Base-by-base conservation (phyloP, 2,888 invertebrate genomes). In the Dioctria linearis region DNA sequence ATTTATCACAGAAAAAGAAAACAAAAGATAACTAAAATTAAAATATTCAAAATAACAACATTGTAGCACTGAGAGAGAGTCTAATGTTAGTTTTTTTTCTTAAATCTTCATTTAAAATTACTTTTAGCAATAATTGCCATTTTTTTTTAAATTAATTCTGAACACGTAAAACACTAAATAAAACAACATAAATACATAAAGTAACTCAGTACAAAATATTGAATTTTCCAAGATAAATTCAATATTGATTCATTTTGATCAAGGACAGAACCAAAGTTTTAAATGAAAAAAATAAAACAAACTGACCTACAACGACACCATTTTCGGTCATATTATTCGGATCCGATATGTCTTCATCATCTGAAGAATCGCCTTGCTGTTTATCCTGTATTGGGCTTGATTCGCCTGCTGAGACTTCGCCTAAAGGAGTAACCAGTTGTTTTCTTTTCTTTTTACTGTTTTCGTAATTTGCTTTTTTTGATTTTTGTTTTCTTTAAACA, bases 341-440 rank as follows among this genome's bases (percentile, higher is more conserved):
- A 85, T 88, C 88, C 83, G 86, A 85, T 83, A 86, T 87, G 84
- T 85, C 85, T 84, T 86, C 87, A 83, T 86, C 84, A 83, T 85
- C 85, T 65, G 85, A 84, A 79, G 83, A 82, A 84, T 86, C 83
- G 83, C 87, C 88, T 78, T 81, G 82, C 85, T 86, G 87, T 86
- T 88, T 89, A 84, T 87, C 86, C 85, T 87, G 86, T 82, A 87
- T 86, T 84, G 89, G 89, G 86, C 89, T 89, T 85, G 88, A 86
- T 83, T 88, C 88, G 85, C 88, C 87, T 83, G 88, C 87, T 84
- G 89, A 89, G 84, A 89, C 89, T 86, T 89, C 89, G 88, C 89
- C 89, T 89, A 86, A 71, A 83, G 82, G 80, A 82, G 82, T 82
- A 82, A 80, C 57, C 80, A 80, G 69, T 79, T 75, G 63, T 51